These are phyloP conservation scores for Himalopsyche japonica DNA, from an alignment of 2,888 invertebrate genomes.

Conservation along the genomic window DNA sequence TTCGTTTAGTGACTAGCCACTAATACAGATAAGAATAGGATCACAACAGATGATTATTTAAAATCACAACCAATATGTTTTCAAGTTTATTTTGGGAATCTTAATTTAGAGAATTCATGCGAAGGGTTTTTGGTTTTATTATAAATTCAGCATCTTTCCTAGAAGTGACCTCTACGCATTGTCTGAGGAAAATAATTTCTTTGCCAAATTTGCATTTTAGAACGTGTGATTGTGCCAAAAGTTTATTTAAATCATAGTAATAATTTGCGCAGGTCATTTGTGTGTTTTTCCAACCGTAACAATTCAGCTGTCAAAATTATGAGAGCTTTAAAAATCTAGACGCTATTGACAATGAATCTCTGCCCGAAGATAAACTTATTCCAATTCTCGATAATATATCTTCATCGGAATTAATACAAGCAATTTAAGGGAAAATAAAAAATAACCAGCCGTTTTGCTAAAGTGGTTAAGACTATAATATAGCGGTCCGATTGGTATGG, in stretches of 20 bases:
- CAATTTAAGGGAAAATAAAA: too few relatives aligned
- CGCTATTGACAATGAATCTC: neutral
- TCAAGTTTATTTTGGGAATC: too few relatives aligned
- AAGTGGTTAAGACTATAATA: too few relatives aligned
- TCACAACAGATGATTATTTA: too few relatives aligned
- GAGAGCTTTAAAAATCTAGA: neutral
- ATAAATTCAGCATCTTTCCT: neutral
- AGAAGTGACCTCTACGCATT: neutral
- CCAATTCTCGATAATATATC: neutral
- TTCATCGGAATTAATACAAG: too few relatives aligned
- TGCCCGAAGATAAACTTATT: neutral
- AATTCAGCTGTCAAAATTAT: neutral
- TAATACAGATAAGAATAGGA: too few relatives aligned
- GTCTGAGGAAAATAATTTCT: neutral
- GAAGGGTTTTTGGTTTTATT: neutral
- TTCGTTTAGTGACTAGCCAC: too few relatives aligned
- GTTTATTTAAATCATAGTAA: neutral
- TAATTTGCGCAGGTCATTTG: neutral
- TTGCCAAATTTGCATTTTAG: neutral
- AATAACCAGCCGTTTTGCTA: too few relatives aligned
- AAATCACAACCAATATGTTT: too few relatives aligned
- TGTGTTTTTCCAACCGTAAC: neutral
- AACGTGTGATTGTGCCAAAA: neutral
- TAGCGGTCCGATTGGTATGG: too few relatives aligned
- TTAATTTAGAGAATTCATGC: neutral